Conservation (phyloP, 2,113 vertebrate species). For the Noturus placidus region DNA sequence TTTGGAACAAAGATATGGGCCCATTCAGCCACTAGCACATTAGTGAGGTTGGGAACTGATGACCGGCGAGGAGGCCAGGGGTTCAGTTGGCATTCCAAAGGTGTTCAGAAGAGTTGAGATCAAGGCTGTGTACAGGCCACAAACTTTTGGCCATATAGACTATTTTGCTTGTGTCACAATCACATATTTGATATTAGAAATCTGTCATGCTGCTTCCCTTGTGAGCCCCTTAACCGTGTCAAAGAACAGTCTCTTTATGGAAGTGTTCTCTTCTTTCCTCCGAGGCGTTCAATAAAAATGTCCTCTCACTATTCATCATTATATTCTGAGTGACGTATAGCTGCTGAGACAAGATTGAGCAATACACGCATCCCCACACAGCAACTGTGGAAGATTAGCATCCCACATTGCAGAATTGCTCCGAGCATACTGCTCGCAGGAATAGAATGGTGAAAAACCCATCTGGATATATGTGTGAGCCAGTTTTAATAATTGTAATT, state of each 20-base stretch:
- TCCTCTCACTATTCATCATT: conserved; percentile 34
- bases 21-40: background rate
- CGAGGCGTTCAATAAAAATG: conserved; percentile 46
- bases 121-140: background rate
- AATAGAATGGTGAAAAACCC: background rate
- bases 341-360: background rate
- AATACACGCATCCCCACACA: background rate
- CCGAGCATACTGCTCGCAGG: background rate
- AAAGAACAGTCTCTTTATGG: conserved; percentile 4
- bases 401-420: background rate
- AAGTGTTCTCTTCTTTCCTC: conserved; percentile 6
- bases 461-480: conserved; percentile 12
- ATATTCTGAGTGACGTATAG: conserved; percentile 26
- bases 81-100: no score
- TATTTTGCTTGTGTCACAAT: background rate
- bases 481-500: conserved; percentile 18
- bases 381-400: background rate
- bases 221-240: background rate
- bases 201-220: conserved; percentile 18
- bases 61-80: no score
- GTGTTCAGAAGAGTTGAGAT: no score
- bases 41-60: no score
- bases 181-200: background rate
- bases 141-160: background rate
- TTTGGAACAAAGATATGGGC: background rate